Base-by-base conservation (phyloP, 1,140 invertebrate species). In the Apis laboriosa region DNA sequence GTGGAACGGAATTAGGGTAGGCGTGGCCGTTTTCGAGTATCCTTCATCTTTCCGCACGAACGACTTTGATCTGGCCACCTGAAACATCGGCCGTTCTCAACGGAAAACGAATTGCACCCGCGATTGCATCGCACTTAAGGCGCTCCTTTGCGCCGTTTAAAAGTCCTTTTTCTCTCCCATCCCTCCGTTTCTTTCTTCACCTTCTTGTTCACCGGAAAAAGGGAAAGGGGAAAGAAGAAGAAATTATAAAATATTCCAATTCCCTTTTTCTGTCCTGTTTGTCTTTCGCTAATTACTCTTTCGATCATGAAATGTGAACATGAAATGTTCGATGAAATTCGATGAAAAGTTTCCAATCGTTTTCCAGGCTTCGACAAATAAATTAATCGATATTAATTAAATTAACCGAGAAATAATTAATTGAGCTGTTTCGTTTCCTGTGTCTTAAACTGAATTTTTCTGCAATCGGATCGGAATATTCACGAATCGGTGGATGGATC, bases 1-100 rank as follows among this genome's bases (percentile, higher is more conserved):
- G 60, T 84, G 55, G 43, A 74, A 21, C 55, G 77, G 73, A 81
- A 87, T 84, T 84, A 84, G 64, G 61, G 64, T 81, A 74, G 73
- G 86, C 55, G 78, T 84, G 83, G 83, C 56, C 70, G 58, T 87
- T 84, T 66, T 77, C 71, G 24, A 68, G 64, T 66, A 68, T 86
- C 60, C 55, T 77, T 53, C 73, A 56, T 72, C 51, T 77, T 75
- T 83, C 75, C 63, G 74, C 64, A 43, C 61, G 58, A 19, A 53
- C 61, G 53, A 55, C 73, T 87, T 86, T 84, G 63, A 86, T 80
- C 68, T 74, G 66, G 34, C 58, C 34, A 43, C 53, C 15, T 63
- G 68, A 84, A 74, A 74, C 71, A 86, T 58, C 55, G 56, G 56
- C 61, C 79, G n/a, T 76, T 68, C 49, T 55, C 56, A 71, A 71